Percentiles rank a stretch among this genome's conserved stretches.
Conservation (phyloP, 2,888 invertebrate species). For the Thecophora atra region DNA sequence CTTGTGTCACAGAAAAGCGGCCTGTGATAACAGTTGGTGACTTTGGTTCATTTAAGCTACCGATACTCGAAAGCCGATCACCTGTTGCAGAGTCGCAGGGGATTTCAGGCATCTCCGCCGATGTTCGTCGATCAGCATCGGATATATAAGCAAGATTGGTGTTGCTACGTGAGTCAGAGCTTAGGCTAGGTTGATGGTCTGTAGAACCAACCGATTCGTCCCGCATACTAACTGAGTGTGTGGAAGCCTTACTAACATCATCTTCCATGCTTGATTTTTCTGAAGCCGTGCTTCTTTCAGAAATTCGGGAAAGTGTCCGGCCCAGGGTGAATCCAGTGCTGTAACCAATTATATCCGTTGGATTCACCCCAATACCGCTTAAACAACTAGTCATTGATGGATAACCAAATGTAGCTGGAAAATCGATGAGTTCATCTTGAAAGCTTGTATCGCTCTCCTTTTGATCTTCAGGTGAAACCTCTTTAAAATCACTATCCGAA, state of each 20-base stretch:
- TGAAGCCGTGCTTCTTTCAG: constrained; percentile 87
- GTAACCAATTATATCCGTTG: constrained; percentile 77
- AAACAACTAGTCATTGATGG: constrained; percentile 70
- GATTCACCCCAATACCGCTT: constrained; percentile 69
- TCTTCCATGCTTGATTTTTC: constrained; percentile 88
- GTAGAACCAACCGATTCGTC: constrained; percentile 86
- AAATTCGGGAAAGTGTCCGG: constrained; percentile 84
- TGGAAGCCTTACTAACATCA: constrained; percentile 86
- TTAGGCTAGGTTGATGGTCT: constrained; percentile 85
- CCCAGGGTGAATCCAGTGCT: constrained; percentile 78
- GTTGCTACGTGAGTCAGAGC: constrained; percentile 83
- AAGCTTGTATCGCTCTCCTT: constrained; percentile 73
- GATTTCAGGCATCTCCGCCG: constrained; percentile 85
- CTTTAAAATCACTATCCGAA: constrained; percentile 65
- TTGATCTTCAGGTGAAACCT: constrained; percentile 69
- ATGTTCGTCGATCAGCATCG: constrained; percentile 81
- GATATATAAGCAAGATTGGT: constrained; percentile 80
- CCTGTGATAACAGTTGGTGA: constrained; percentile 65
- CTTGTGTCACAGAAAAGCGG: constrained; percentile 65
- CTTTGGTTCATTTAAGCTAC: constrained; percentile 67
- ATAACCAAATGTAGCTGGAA: constrained; percentile 79
- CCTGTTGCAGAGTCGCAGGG: constrained; percentile 76
- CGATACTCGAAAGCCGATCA: constrained; percentile 69
- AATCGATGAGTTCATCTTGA: constrained; percentile 80
- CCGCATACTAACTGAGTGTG: constrained; percentile 83